Base-by-base conservation (phyloP, 2,888 invertebrate genomes). In the Pristionchus exspectatus region DNA sequence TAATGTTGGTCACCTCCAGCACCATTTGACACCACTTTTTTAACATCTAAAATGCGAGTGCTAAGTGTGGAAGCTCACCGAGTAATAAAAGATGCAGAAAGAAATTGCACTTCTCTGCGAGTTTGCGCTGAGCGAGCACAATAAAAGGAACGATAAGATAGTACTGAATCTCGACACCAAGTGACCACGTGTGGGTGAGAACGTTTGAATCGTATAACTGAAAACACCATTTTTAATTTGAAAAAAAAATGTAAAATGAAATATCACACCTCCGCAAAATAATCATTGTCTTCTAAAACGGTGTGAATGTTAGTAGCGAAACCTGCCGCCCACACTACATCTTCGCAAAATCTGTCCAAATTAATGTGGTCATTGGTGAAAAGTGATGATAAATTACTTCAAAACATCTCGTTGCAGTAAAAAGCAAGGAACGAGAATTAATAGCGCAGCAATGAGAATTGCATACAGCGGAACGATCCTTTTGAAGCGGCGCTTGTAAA, bases 131-230 rank as follows among this genome's bases (percentile, higher is more conserved):
- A 0, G 38, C 59, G 33, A 63, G 21, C 10, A 84, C 27, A 14
- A 84, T 63, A 24, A 84, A 59, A 33, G 87, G 87, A 24, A 87
- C 87, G 33, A 87, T 44, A 0, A 87, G 21, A 33, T 87, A 87
- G 30, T 69, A 87, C 18, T 87, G 63, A 69, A 87, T 87, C 69
- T 87, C 87, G 16, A 87, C 66, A 5, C 87, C 87, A 14, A 87
- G 87, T 14, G 87, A 87, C 87, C 87, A 87, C 33, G 44, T 66
- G 50, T 87, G 87, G 21, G 69, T 66, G 30, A 87, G 87, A 4
- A 87, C 87, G 27, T 66, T 66, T 7, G 87, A 87, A 44, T 87
- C 69, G 87, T 30, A 87, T n/a, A 87, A 59, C 87, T 87, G 59
- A 84, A 33, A 16, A 24, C 9, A 9, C 3, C 0, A n/a, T 10